Percentiles rank a stretch among this genome's conserved stretches.
Conservation (phyloP, 1,140 invertebrate genomes). For the Nomia melanderi region DNA sequence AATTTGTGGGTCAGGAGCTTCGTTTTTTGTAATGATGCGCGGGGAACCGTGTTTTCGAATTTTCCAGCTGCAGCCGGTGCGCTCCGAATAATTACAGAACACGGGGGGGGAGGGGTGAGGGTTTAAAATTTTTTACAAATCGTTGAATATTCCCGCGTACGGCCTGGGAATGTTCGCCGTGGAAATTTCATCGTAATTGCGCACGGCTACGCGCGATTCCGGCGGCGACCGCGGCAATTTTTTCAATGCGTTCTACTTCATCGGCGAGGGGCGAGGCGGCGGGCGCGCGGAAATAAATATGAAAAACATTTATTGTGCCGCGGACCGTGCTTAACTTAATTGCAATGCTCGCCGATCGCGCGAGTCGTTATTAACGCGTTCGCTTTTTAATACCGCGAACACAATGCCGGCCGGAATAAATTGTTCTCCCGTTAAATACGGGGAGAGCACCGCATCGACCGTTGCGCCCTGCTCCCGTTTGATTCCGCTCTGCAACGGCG, state of each 20-base stretch:
- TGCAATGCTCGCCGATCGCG: slow-evolving; percentile 25
- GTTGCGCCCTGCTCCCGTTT: not conserved
- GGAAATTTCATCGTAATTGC: slow-evolving; percentile 19
- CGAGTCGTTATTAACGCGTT: slow-evolving; percentile 13
- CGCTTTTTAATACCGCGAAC: slow-evolving; percentile 9
- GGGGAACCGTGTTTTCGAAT: no score
- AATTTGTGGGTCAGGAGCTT: no score
- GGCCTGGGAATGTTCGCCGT: not conserved
- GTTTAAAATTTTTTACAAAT: not conserved
- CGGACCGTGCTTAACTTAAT: slow-evolving; percentile 20
- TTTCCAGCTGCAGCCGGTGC: not conserved
- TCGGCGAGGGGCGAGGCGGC: not conserved
- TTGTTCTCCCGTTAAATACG: not conserved
- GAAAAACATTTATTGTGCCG: not conserved
- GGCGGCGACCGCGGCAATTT: slow-evolving; percentile 11
- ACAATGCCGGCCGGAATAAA: not conserved
- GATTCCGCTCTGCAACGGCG: not conserved
- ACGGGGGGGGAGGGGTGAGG: not conserved
- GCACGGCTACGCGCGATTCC: slow-evolving; percentile 5
- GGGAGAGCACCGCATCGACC: not conserved
- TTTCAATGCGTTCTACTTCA: slow-evolving; percentile 31
- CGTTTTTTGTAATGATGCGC: no score
- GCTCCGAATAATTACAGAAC: not conserved
- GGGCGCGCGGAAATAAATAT: slow-evolving; percentile 11
- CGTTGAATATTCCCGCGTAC: not conserved